Base-by-base conservation (phyloP, 1,140 invertebrate species). In the Cydia fagiglandana region DNA sequence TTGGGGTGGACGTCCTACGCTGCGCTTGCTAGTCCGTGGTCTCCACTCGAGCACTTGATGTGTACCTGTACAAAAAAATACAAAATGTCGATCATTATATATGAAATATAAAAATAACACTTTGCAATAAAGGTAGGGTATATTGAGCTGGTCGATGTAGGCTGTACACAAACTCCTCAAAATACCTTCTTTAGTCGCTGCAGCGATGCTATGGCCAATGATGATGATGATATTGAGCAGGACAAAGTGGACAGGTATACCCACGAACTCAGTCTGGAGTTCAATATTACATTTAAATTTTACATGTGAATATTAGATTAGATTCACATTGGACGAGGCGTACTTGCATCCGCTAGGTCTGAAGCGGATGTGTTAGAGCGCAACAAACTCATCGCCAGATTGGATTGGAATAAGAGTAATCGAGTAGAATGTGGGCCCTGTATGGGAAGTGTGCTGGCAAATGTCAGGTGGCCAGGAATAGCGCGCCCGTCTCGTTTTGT, bases 401-500 rank as follows among this genome's bases (percentile, higher is more conserved):
- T 61, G n/a, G 0, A 24, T 70, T 41, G 28, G 24, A 70, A 38
- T 38, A 15, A 70, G 28, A 34, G 3, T 70, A 34, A 61, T 10
- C 15, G 9, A 61, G 17, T 6, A 20, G 50, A 53, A 53, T 53
- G 50, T 3, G 6, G 10, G 20, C 20, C 10, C 20, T 3, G 56
- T 61, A 61, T 61, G 56, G 56, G 56, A 61, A 61, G 56, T 61
- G 56, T 61, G 56, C 56, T 61, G 56, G 56, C 56, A 61, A 61
- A 61, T 61, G 56, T 61, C 56, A 61, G 20, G 56, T 24, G 17
- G 56, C 56, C 56, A 61, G 56, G 56, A 61, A 61, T 61, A 61
- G 56, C 56, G 56, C 56, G 1, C 53, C 53, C 56, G 56, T 61
- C 56, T n/a, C 56, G 56, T 61, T 61, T 61, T 61, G 56, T 61